These are phyloP conservation scores for Cerastoderma edule DNA, from an alignment of 2,888 invertebrate genomes.

Conservation along the genomic window DNA sequence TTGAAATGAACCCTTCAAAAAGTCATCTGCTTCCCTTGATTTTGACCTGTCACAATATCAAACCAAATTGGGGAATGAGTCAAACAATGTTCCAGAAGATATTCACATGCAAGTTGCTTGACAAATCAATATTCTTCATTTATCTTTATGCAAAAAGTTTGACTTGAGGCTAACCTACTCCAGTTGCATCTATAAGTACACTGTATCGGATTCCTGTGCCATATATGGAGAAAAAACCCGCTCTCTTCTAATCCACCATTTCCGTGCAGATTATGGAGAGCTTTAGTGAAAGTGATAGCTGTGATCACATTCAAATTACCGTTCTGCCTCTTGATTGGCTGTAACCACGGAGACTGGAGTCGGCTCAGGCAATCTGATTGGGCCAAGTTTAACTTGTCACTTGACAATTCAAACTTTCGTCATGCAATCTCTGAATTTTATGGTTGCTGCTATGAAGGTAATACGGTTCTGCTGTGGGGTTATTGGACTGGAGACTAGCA, in stretches of 20 bases:
- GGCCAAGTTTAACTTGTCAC: neutral
- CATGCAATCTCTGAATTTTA: no score
- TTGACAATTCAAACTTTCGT: no score
- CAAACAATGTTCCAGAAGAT: no score
- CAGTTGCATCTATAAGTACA: neutral
- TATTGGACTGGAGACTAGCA: no score
- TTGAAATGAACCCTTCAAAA: no score
- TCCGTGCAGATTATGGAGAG: neutral
- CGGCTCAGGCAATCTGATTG: constrained; percentile 5
- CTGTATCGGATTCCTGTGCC: constrained; percentile 1
- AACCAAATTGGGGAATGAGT: no score
- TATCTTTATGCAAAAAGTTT: constrained; percentile 14
- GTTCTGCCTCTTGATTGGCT: constrained; percentile 2
- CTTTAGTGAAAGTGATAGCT: constrained; percentile 12
- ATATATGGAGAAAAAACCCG: neutral
- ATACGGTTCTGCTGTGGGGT: no score
- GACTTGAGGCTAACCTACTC: constrained; percentile 5
- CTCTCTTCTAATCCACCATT: neutral
- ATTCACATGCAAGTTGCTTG: no score
- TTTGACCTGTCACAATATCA: no score
- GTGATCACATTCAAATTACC: constrained; percentile 14
- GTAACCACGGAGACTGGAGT: neutral
- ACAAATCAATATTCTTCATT: no score
- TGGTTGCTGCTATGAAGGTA: no score
- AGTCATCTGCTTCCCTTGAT: no score